Evolutionary conservation across 30 jellyfish, hydroid and myxozoan species (phyloP).

Genomic region (Aurelia sp.): DNA sequence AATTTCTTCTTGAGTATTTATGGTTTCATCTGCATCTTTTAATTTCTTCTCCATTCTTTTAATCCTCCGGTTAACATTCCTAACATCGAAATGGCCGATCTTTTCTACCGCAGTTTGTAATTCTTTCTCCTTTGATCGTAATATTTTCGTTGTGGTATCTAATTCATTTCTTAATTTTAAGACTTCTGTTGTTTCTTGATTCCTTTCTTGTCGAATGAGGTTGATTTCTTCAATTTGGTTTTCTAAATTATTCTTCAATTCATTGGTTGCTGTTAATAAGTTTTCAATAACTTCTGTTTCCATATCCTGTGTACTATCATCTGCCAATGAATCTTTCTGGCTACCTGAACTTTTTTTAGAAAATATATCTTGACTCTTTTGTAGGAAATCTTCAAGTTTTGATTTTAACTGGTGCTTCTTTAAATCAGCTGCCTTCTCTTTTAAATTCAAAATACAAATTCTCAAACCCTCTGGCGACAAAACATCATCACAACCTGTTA

Average conservation of each 20-base stretch:
- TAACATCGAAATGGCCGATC: background rate
- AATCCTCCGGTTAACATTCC: constrained; percentile 4
- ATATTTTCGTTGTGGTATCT: background rate
- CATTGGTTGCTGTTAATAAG: background rate
- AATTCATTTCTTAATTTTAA: background rate
- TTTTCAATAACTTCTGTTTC: background rate
- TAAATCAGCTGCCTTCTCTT: background rate
- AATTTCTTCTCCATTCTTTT: background rate
- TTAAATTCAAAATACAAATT: background rate
- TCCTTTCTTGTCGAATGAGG: background rate
- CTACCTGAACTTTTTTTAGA: background rate
- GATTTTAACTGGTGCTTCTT: background rate
- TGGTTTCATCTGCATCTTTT: constrained; percentile 3
- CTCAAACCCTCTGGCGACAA: background rate
- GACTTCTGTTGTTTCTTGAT: background rate
- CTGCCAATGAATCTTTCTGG: background rate
- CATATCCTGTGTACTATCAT: background rate
- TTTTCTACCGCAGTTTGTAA: background rate
- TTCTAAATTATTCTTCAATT: background rate
- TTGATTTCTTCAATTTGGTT: background rate
- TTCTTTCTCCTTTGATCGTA: background rate
- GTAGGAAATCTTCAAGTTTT: too few species aligned
- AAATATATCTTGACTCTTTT: background rate
- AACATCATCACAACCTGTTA: background rate
- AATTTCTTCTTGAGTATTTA: constrained; percentile 2